A percentile compares a stretch with the other conserved stretches of the same genome.
phyloP scores from a whole-genome alignment of 2,797 vertebrate species.

The Leuciscus waleckii region DNA sequence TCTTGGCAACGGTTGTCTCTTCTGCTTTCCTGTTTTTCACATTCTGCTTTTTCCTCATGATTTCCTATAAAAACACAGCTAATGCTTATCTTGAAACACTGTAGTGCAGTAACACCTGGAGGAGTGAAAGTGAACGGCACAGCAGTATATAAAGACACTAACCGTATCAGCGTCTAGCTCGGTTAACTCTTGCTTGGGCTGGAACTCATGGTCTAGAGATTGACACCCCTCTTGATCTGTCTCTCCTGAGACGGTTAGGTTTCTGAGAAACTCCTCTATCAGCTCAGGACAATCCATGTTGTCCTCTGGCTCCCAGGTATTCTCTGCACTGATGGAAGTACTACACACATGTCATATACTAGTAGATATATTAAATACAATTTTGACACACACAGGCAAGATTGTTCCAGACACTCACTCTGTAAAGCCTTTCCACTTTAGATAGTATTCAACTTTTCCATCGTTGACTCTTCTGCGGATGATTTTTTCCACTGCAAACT shows the following conservation, averaged over 20 bases:
- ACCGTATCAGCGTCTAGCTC: constrained; percentile 79
- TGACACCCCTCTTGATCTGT: constrained; percentile 63
- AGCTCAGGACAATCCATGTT: constrained; percentile 98
- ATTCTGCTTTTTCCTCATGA: constrained; percentile 99
- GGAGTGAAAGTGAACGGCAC: neutral
- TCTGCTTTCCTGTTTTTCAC: constrained; percentile 97
- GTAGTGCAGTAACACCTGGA: neutral
- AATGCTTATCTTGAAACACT: neutral
- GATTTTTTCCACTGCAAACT: constrained; percentile 97
- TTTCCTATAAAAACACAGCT: constrained; percentile 66
- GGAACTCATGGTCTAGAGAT: constrained; percentile 54
- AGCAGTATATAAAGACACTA: constrained; percentile 60
- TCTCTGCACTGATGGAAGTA: constrained; percentile 85
- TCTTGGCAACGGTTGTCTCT: constrained; percentile 92
- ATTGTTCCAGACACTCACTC: constrained; percentile 83
- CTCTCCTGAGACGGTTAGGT: constrained; percentile 80
- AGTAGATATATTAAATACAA: neutral
- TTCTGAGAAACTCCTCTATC: constrained; percentile 94
- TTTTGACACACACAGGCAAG: constrained; percentile 1
- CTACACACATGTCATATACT: neutral
- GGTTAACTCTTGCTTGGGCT: constrained; percentile 76
- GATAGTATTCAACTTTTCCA: constrained; percentile 97
- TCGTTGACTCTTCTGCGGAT: constrained; percentile 89
- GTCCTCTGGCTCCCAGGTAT: constrained; percentile 98
- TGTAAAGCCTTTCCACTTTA: constrained; percentile 99